phyloP scores from a whole-genome alignment of 2,797 vertebrate species.

The Neostethus bicornis region DNA sequence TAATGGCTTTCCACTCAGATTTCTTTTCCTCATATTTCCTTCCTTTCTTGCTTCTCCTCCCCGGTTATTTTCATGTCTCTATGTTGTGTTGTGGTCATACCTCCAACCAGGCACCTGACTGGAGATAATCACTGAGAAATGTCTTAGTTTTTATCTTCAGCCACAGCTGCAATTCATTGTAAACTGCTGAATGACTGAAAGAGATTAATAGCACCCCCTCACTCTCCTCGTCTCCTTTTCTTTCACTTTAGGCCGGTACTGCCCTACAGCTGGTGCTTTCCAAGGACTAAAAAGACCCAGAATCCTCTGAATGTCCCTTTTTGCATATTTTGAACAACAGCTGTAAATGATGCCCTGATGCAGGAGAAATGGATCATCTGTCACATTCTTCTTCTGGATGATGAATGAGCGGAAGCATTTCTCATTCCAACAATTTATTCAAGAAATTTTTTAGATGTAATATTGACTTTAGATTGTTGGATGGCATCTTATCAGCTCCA shows the following conservation, averaged over 20 bases:
- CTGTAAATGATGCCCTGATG: constrained; percentile 36
- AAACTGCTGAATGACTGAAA: constrained; percentile 62
- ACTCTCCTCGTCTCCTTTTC: constrained; percentile 30
- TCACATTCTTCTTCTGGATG: constrained; percentile 15
- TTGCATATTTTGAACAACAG: constrained; percentile 40
- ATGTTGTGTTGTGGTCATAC: constrained; percentile 63
- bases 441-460: not conserved
- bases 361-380: constrained; percentile 12
- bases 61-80: constrained; percentile 17
- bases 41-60: not conserved
- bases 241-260: constrained; percentile 51
- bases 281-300: constrained; percentile 59
- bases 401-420: not conserved
- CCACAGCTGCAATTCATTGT: constrained; percentile 82
- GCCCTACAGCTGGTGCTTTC: constrained; percentile 69
- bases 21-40: not conserved
- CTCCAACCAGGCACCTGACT: constrained; percentile 67
- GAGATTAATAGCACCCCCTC: constrained; percentile 63
- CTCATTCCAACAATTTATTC: not conserved
- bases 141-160: constrained; percentile 73
- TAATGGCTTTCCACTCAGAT: no score
- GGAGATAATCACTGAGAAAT: constrained; percentile 72
- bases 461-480: not conserved
- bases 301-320: constrained; percentile 49
- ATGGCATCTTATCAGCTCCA: no score